Conservation (phyloP, 2,113 vertebrate genomes). For the Mastomys coucha region DNA sequence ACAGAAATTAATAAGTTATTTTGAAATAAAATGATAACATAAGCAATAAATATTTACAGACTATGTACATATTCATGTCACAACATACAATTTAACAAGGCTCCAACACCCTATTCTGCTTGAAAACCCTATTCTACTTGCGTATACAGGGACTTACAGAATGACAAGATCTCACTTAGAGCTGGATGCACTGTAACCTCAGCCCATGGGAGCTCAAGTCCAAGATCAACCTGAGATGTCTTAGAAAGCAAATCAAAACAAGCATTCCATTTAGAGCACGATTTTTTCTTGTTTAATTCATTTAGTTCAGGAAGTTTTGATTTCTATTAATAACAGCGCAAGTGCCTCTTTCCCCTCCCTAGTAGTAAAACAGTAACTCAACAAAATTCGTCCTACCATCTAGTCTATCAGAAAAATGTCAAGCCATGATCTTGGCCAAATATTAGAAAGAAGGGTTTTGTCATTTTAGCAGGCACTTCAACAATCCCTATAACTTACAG, state of each 20-base stretch:
- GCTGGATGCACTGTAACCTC: not conserved
- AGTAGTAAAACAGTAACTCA: slow-evolving; percentile 10
- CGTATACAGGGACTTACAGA: not conserved
- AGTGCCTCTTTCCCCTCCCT: not conserved
- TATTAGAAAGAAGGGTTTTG: not conserved
- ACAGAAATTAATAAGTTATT: not conserved
- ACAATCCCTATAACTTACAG: not conserved
- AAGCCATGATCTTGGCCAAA: slow-evolving; percentile 12
- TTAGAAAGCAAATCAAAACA: not conserved
- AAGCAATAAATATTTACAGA: not conserved
- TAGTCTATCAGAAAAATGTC: slow-evolving; percentile 24
- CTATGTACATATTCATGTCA: not conserved
- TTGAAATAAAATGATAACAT: slow-evolving; percentile 21
- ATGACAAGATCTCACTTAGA: not conserved
- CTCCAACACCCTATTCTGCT: not conserved
- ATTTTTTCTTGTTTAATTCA: slow-evolving; percentile 7
- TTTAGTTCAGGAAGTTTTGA: slow-evolving; percentile 2
- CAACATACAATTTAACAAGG: not conserved
- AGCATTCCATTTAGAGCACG: not conserved
- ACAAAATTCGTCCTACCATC: slow-evolving; percentile 19
- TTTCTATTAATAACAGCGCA: not conserved
- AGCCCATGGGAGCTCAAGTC: not conserved
- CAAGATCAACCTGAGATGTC: not conserved
- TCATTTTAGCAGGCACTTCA: not conserved
- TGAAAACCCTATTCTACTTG: not conserved